Base-by-base conservation (phyloP, 2,888 invertebrate species). In the Andrena marginata region DNA sequence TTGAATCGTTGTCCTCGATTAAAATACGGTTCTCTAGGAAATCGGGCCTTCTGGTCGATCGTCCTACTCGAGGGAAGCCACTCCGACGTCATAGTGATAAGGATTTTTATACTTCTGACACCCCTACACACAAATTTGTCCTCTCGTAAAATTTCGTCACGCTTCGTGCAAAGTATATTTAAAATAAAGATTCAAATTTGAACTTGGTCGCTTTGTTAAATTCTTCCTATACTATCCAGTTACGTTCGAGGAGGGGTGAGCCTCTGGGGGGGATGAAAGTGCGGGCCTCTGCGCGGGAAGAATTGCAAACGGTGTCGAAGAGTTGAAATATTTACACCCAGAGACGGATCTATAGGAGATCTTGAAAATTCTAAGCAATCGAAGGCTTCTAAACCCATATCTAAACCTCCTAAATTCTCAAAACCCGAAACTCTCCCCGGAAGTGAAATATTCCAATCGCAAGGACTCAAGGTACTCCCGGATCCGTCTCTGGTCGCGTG, bases 11-110 rank as follows among this genome's bases (percentile, higher is more conserved):
- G 77, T 71, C 51, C 60, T 87, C 83, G 73, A 85, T 80, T 80
- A 85, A 87, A 78, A 86, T 88, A 90, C 86, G 48, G 60, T 80
- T 70, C 84, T 83, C 85, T 80, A 64, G 29, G 35, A 26, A 31
- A 56, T 65, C 73, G 59, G 64, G 76, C 26, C 23, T 54, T 54
- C 29, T 42, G 35, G 35, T 67, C 75, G 73, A 72, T 77, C 72
- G 54, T 69, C 48, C 16, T 13, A 35, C 35, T 16, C 1, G 35
- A 48, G 31, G 23, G 23, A 20, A 33, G n/a, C 3, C 56, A 42
- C 48, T 20, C 20, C 48, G 48, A 60, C 23, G 60, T 62, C 62
- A 35, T 26, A 49, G 20, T 51, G n/a, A 20, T 26, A 56, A 26
- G 13, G 10, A 13, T 56, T 23, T 10, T 26, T 26, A 23, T 56